phyloP scores from a whole-genome alignment of 2,113 vertebrate species.

The Anseranas semipalmata region DNA sequence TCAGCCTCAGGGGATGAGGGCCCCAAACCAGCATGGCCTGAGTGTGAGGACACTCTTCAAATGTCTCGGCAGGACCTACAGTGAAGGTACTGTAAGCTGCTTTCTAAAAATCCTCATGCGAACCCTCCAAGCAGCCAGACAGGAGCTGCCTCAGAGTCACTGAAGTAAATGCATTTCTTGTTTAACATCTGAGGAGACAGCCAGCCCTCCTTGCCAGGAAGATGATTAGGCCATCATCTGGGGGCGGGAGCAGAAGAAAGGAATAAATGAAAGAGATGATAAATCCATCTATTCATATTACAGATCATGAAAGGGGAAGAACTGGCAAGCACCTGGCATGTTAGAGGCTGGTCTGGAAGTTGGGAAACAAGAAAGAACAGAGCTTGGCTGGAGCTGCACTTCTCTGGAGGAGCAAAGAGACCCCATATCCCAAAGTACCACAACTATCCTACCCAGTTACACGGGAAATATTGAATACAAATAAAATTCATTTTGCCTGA shows the following conservation, averaged over 20 bases:
- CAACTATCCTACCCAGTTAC: not conserved
- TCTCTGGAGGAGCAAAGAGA: not conserved
- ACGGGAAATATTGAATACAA: not conserved
- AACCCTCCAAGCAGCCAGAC: not conserved
- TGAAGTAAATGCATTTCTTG: not conserved
- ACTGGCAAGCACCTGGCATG: not conserved
- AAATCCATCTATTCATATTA: not conserved
- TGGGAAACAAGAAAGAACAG: not conserved
- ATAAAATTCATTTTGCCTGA: not conserved
- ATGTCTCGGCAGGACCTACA: not conserved
- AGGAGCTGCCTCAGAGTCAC: not conserved
- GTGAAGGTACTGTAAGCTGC: not conserved
- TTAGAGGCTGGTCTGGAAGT: not conserved
- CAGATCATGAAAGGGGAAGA: not conserved
- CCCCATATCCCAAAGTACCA: not conserved
- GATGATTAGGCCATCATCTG: not conserved
- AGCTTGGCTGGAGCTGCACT: not conserved
- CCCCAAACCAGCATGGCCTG: not conserved
- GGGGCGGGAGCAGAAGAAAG: not conserved
- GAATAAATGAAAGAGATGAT: conserved; percentile 8
- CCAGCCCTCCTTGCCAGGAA: not conserved
- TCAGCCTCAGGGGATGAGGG: not conserved
- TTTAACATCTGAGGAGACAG: not conserved
- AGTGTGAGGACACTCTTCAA: not conserved
- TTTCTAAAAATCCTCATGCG: not conserved